These are phyloP conservation scores for Chloroceryle inda DNA, from an alignment of 2,797 vertebrate species.

Conservation along the genomic window DNA sequence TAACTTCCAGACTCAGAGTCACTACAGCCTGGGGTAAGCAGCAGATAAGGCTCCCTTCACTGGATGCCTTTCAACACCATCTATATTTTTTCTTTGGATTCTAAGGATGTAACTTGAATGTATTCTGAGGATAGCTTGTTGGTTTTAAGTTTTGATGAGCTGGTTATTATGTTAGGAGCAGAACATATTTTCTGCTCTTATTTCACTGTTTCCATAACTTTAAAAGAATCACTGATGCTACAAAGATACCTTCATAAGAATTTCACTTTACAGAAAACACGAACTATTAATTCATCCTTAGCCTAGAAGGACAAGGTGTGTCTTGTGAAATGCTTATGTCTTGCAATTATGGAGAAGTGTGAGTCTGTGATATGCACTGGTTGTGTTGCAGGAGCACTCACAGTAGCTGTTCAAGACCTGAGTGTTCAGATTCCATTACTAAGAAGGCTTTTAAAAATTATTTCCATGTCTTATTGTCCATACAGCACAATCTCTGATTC, in stretches of 20 bases:
- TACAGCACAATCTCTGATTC: not conserved
- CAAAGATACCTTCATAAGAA: not conserved
- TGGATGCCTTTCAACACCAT: not conserved
- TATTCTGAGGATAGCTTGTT: not conserved
- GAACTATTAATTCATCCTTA: not conserved
- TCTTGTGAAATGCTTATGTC: not conserved
- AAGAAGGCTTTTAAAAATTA: not conserved
- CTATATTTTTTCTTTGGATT: not conserved
- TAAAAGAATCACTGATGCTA: not conserved
- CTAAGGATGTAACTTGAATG: not conserved
- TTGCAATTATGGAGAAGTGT: not conserved
- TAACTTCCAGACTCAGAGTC: not conserved
- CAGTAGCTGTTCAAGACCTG: not conserved
- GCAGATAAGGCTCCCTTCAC: not conserved
- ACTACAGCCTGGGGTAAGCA: not conserved
- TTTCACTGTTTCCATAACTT: not conserved
- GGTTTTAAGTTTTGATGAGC: not conserved
- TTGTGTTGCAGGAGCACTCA: not conserved
- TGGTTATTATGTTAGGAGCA: not conserved
- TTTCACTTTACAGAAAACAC: not conserved
- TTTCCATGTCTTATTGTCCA: not conserved
- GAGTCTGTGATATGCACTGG: not conserved
- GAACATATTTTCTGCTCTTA: not conserved
- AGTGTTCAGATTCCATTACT: not conserved
- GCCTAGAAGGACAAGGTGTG: not conserved